Base-by-base conservation (phyloP, 2,888 invertebrate species). In the Pristionchus fissidentatus region DNA sequence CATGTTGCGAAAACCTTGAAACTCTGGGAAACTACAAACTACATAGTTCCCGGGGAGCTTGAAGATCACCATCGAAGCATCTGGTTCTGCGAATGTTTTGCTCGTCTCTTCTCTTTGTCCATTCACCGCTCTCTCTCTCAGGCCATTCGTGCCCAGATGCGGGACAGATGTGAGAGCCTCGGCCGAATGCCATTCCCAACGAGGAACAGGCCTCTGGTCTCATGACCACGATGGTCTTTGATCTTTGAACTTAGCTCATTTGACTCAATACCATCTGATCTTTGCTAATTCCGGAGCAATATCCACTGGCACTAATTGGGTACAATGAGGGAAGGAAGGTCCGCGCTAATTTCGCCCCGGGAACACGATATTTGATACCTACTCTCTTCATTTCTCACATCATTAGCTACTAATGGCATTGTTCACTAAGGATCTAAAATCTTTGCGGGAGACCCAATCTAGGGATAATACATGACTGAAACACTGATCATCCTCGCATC, bases 31-130 rank as follows among this genome's bases (percentile, higher is more conserved):
- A 10, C 26, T 70, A 41, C 22, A n/a, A 43, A 70, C n/a, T 3
- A 41, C 0, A 26, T 8, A n/a, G 70, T 26, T 41, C 70, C n/a
- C n/a, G n/a, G n/a, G n/a, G n/a, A n/a, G n/a, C n/a, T n/a, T n/a
- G 43, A 70, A 70, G n/a, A 70, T 0, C 43, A 43, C 13, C 70
- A 10, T 22, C 26, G 8, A n/a, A 8, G n/a, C 70, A 70, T 70
- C 41, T 70, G 70, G 70, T 70, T 70, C 41, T 70, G n/a, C 0
- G 70, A 62, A 70, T 70, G 70, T 70, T 70, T 70, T 70, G n/a
- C n/a, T 0, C 41, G 4, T 29, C 38, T n/a, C n/a, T n/a, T n/a
- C n/a, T n/a, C n/a, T n/a, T n/a, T n/a, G n/a, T n/a, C n/a, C n/a
- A n/a, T n/a, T n/a, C n/a, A n/a, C n/a, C 66, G 1, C 8, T 62